phyloP scores from a whole-genome alignment of 2,113 vertebrate genomes.

The Gavia stellata region DNA sequence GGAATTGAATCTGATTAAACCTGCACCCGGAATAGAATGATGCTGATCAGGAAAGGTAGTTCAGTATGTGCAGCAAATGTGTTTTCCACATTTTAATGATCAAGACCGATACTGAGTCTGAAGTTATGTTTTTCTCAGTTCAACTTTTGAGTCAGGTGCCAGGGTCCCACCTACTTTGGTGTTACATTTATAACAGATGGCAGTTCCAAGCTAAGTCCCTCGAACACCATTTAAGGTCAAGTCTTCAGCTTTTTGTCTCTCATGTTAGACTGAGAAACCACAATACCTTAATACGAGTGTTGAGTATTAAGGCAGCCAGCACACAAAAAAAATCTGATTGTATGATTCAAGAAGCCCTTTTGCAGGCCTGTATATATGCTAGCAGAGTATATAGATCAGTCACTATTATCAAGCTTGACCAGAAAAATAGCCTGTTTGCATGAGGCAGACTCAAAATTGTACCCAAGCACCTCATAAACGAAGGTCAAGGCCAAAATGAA shows the following conservation, averaged over 20 bases:
- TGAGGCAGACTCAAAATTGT: neutral
- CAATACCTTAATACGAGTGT: neutral
- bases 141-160: neutral
- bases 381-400: neutral
- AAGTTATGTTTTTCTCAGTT: neutral
- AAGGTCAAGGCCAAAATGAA: neutral
- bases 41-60: neutral
- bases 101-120: neutral
- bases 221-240: neutral
- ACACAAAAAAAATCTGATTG: neutral
- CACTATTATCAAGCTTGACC: neutral
- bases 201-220: neutral
- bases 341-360: neutral
- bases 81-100: neutral
- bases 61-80: neutral
- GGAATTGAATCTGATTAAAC: neutral
- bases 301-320: neutral
- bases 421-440: neutral
- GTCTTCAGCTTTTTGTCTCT: neutral
- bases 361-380: neutral
- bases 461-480: neutral
- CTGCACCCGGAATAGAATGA: neutral
- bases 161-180: neutral
- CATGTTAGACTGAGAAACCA: neutral
- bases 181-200: neutral